Evolutionary conservation across 92 coral and sea anemone species (phyloP), one percentile per base, ranked within the genome.

Genomic region (Phenganax stokvisi): DNA sequence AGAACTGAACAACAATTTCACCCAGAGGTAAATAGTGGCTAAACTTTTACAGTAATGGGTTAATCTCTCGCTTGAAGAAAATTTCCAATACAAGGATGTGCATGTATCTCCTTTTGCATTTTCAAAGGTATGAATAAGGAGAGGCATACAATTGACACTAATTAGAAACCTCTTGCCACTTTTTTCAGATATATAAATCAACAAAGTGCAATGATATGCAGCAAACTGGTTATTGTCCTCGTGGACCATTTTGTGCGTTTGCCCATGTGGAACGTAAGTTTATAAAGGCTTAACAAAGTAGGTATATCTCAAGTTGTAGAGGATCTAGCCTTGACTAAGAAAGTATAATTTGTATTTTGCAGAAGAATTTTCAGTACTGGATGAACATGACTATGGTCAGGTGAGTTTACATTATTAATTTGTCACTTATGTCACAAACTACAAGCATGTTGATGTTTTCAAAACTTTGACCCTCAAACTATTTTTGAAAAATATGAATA

Each of bases 131-230:
- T 59, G 27, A 4, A 13, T 13, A 59, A 25, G 7, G 27, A 59
- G 1, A 13, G 76, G 76, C 55, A 6, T 25, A 17, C n/a, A 57
- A 59, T 13, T 59, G 3, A 13, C 16, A 59, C 65, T 59, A 59
- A 59, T 13, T 2, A 56, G 58, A 11, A 30, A 12, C 30, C 30
- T 71, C 37, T 71, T 30, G 6, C 20, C 83, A 58, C 29, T 53
- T 79, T 84, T 79, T 61, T 37, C 80, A 94, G 98, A 94, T 94
- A 47, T 94, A 94, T 85, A 94, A 94, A 86, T 94, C 98, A 54
- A 94, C 98, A 61, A 94, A 94, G 56, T 94, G 98, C 85, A 94
- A 94, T 90, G 98, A 94, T 74, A 94, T 94, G 98, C 98, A 94
- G 57, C 98, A 94, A 85, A 94, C 98, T 16, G 97, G 96, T 3